Evolutionary conservation across 1,140 invertebrate species (phyloP), one percentile per base, ranked within the genome.

Genomic region (Stenopsyche tienmushanensis): DNA sequence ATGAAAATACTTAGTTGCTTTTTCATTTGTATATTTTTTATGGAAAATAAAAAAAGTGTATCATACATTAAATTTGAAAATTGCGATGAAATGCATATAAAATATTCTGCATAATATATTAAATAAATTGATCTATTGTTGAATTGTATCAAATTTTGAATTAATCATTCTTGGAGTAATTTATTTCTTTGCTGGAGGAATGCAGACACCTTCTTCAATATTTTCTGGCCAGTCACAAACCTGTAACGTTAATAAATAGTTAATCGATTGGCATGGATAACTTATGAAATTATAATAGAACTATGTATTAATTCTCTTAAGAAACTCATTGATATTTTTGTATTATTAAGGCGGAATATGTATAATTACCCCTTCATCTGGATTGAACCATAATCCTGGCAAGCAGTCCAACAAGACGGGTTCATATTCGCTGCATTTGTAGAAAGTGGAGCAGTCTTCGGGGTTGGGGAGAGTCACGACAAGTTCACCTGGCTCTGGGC

Each of bases 361-460:
- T n/a, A 2, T 55, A 26, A n/a, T 49, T 49, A 49, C 47, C 15
- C 20, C 5, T 5, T 20, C 20, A 49, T 50, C 49, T 2, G 47
- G 47, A 18, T 49, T 49, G 20, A 49, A 49, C 47, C 47, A 49
- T 21, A 21, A 18, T 5, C 47, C 47, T 10, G 9, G 9, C 2
- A 10, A 9, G 20, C 47, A 49, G 13, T 49, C 2, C 2, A 18
- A 1, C 10, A 49, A 18, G 10, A 49, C 21, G 15, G 17, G 3
- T 7, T 18, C 21, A 49, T 49, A 15, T 49, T 21, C 47, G 10
- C 13, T 10, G 47, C 47, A 49, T 7, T 13, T 25, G 34, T 60
- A 66, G 49, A 60, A 66, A 8, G 55, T 53, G 9, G 64, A 66
- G 34, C 65, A 66, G 26, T 66, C 58, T 9, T 62, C 57, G 29